A percentile compares a stretch with the other conserved stretches of the same genome.
These are phyloP conservation scores for Exocentrus adspersus DNA, from an alignment of 2,888 invertebrate species.

Conservation along the genomic window DNA sequence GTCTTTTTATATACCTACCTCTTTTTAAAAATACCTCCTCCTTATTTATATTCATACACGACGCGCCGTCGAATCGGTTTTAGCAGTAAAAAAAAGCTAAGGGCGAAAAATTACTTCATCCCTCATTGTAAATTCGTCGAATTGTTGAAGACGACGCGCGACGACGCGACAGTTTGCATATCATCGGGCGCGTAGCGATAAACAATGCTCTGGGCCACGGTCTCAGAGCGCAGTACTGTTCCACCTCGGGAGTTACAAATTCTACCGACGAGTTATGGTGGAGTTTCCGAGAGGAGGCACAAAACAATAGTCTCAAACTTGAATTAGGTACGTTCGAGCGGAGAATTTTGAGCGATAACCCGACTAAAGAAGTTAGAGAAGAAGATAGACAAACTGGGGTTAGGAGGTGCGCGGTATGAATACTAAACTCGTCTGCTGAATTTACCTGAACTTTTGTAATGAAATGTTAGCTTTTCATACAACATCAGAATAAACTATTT, in stretches of 20 bases:
- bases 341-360: constrained; percentile 65
- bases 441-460: constrained; percentile 54
- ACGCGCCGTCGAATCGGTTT: too few species aligned
- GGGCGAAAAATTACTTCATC: constrained; percentile 29
- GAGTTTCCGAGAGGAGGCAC: constrained; percentile 30
- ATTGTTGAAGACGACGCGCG: constrained; percentile 25
- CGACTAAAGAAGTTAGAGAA: constrained; percentile 60
- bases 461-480: constrained; percentile 45
- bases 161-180: constrained; percentile 34
- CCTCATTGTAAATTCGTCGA: constrained; percentile 25
- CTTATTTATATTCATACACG: too few species aligned
- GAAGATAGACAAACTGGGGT: constrained; percentile 56
- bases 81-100: not conserved
- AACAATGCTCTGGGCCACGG: constrained; percentile 29
- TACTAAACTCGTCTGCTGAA: constrained; percentile 49
- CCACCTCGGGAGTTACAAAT: constrained; percentile 29
- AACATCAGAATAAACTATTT: constrained; percentile 37
- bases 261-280: constrained; percentile 41
- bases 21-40: too few species aligned
- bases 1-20: too few species aligned
- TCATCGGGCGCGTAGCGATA: constrained; percentile 33
- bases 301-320: constrained; percentile 63
- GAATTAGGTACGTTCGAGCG: constrained; percentile 65
- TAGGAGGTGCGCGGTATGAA: constrained; percentile 52
- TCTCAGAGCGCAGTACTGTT: constrained; percentile 7